Evolutionary conservation across 2,797 vertebrate species (phyloP), one percentile per base, ranked within the genome.

Genomic region (Poeciliopsis turneri): DNA sequence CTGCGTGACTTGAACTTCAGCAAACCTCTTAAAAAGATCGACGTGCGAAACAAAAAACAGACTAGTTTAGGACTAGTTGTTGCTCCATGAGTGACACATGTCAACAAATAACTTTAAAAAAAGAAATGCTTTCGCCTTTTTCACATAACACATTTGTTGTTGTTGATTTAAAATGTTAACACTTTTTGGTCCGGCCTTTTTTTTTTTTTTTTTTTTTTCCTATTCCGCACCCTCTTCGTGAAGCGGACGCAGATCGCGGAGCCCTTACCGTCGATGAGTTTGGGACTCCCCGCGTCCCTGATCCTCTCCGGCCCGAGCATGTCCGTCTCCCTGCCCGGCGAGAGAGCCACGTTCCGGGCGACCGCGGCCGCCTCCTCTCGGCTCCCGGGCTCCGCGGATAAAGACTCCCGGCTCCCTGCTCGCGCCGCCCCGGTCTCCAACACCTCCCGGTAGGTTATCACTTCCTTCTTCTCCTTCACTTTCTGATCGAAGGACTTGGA

Each of bases 401-500:
- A 95, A 81, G 93, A 88, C 82, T 98, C 97, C 95, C 97, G 95
- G 86, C 93, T 96, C 59, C 90, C 92, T 18, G 91, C 89, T 73
- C 97, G 94, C 90, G 94, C 92, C 78, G 97, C 95, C 51, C 97
- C 97, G 91, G 97, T 98, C 93, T 99, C 98, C 93, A 98, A 90
- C 92, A 99, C 98, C 94, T 99, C 98, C 90, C 98, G 94, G 95
- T 99, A 99, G 78, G 98, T 98, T 95, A 98, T 98, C 89, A 97
- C 96, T 88, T 99, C 98, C 96, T 99, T 99, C 95, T 97, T 98
- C 93, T 98, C 98, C 93, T 99, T 99, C 90, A 98, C 97, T 96
- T 99, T 99, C 92, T 98, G 97, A 94, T 99, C 98, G 96, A 99
- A 99, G 89, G 98, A 99, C 95, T 99, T 99, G 77, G 98, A 98